A percentile compares a stretch with the other conserved stretches of the same genome.
Evolutionary conservation across 2,113 vertebrate species (phyloP).

Genomic region (Xenopus tropicalis): UCB_Xtro_10.0 CM004443.2:96234501-96235000

Average conservation of each 20-base stretch:
- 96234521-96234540: not conserved
- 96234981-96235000: too few relatives aligned
- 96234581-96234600: not conserved
- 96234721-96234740: not conserved
- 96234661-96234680: not conserved
- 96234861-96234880: too few relatives aligned
- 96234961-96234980: too few relatives aligned
- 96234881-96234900: too few relatives aligned
- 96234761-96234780: not conserved
- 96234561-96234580: conserved; percentile 1
- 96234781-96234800: not conserved
- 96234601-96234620: not conserved
- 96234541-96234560: conserved; percentile 10
- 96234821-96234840: too few relatives aligned
- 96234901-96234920: too few relatives aligned
- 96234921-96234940: too few relatives aligned
- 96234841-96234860: too few relatives aligned
- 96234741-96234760: not conserved
- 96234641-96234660: not conserved
- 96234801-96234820: not conserved
- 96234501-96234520: too few relatives aligned
- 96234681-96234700: not conserved
- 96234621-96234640: not conserved
- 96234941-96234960: too few relatives aligned
- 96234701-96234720: not conserved